These are phyloP conservation scores for Corydoras sp. DNA, from an alignment of 2,113 vertebrate species.

Conservation along the genomic window DNA sequence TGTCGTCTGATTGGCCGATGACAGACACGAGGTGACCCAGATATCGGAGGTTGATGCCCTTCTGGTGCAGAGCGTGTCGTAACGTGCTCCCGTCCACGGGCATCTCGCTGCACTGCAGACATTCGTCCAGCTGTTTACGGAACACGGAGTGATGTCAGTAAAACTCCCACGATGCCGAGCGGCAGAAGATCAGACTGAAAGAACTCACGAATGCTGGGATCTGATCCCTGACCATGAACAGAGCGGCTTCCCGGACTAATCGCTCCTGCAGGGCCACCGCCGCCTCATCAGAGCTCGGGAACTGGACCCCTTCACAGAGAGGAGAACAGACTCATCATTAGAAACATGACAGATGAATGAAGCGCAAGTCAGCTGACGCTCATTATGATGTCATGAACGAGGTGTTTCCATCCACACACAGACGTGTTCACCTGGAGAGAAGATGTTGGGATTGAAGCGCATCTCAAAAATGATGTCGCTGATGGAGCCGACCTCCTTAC, in stretches of 20 bases:
- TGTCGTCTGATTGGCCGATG: conserved; percentile 61
- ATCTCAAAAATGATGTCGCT: conserved; percentile 75
- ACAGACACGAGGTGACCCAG: conserved; percentile 61
- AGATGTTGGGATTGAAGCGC: conserved; percentile 69
- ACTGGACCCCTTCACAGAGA: conserved; percentile 58
- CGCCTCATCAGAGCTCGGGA: conserved; percentile 56
- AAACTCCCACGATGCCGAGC: too few relatives aligned
- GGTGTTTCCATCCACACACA: too few relatives aligned
- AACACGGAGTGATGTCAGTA: neutral
- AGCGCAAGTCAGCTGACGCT: too few relatives aligned
- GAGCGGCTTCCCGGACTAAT: conserved; percentile 66
- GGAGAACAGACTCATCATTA: too few relatives aligned
- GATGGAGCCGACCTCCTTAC: conserved; percentile 69
- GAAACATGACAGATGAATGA: too few relatives aligned
- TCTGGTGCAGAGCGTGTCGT: conserved; percentile 63
- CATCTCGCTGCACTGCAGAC: conserved; percentile 54
- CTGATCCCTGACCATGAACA: conserved; percentile 65
- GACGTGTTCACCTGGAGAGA: conserved; percentile 61
- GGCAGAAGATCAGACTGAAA: neutral
- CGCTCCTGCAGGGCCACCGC: conserved; percentile 59
- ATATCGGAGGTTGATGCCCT: conserved; percentile 74
- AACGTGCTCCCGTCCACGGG: conserved; percentile 69
- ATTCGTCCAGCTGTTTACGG: conserved; percentile 59
- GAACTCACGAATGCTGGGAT: conserved; percentile 71
- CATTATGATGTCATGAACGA: too few relatives aligned